Base-by-base conservation (phyloP, 2,888 invertebrate genomes). In the Drosophila acutilabella region DNA sequence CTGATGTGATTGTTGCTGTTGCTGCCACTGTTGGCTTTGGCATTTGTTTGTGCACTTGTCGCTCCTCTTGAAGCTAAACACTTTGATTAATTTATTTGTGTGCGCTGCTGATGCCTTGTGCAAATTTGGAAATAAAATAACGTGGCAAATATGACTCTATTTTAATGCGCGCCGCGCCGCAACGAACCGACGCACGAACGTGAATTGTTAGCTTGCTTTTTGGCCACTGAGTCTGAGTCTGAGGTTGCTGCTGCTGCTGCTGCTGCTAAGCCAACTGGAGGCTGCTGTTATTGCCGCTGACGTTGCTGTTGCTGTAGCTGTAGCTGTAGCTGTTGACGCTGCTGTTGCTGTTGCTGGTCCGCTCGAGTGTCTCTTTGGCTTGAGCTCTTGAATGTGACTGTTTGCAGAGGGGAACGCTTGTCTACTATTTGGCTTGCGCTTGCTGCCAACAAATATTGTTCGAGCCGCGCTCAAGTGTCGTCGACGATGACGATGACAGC, bases 321-420 rank as follows among this genome's bases (percentile, higher is more conserved):
- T 62, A 53, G 80, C 47, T 56, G 77, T 59, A 51, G 64, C 61
- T 65, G 69, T 47, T 61, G 78, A 51, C 41, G 69, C 30, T 64
- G 77, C 71, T 70, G 80, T 54, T 64, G 79, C 64, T 59, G 74
- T 72, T 80, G 69, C 88, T 88, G 91, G 88, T 91, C 92, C 92
- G 92, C 90, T 92, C 91, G 92, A 92, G 92, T 91, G 91, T 82
- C 91, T 91, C 92, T 91, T 90, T 91, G 89, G 92, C 92, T 91
- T 91, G 91, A 91, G 92, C 91, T 91, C 91, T 91, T 92, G 90
- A 91, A 93, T 92, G 91, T 92, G 92, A 93, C 92, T 93, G 93
- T 93, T 93, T 93, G 92, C 93, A 93, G 92, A 93, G 92, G 92
- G 93, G 93, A 92, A 92, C 91, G 90, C 90, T 90, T 92, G 91